Percentiles rank a stretch among this genome's conserved stretches.
Evolutionary conservation across 2,888 invertebrate species (phyloP).

Genomic region (Myathropa florea): DNA sequence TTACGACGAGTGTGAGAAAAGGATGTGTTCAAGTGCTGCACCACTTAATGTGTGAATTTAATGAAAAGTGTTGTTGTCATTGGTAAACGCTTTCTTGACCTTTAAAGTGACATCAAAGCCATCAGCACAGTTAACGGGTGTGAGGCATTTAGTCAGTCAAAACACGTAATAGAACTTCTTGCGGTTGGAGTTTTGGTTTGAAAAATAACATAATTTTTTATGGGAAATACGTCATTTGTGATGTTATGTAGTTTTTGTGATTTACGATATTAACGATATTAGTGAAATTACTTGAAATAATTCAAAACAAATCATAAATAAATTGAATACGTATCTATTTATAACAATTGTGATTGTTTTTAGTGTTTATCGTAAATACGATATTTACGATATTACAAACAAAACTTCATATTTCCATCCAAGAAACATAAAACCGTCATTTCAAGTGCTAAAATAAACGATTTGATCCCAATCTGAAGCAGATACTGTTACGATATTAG

Average conservation of each 20-base stretch:
- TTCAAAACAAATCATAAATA: not conserved
- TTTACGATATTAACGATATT: slow-evolving; percentile 24
- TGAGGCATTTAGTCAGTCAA: not conserved
- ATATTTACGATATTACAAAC: slow-evolving; percentile 50
- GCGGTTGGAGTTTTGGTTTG: too few species aligned
- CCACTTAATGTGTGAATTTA: not conserved
- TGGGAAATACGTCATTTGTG: too few species aligned
- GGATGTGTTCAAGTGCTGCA: not conserved
- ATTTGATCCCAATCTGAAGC: not conserved
- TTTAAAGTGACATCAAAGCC: not conserved
- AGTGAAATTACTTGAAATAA: not conserved
- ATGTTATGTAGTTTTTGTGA: not conserved
- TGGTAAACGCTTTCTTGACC: not conserved
- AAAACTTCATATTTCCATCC: not conserved
- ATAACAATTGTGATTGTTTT: not conserved
- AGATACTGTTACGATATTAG: slow-evolving; percentile 16
- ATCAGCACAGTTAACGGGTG: not conserved
- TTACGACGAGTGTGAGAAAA: not conserved
- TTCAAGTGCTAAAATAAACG: not conserved
- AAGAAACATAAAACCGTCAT: not conserved
- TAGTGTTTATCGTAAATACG: slow-evolving; percentile 43
- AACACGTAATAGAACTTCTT: not conserved
- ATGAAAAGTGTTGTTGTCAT: not conserved
- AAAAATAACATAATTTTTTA: too few species aligned
- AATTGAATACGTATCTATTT: not conserved